These are phyloP conservation scores for Hydrolagus colliei DNA, from an alignment of 2,797 vertebrate genomes.

Conservation along the genomic window DNA sequence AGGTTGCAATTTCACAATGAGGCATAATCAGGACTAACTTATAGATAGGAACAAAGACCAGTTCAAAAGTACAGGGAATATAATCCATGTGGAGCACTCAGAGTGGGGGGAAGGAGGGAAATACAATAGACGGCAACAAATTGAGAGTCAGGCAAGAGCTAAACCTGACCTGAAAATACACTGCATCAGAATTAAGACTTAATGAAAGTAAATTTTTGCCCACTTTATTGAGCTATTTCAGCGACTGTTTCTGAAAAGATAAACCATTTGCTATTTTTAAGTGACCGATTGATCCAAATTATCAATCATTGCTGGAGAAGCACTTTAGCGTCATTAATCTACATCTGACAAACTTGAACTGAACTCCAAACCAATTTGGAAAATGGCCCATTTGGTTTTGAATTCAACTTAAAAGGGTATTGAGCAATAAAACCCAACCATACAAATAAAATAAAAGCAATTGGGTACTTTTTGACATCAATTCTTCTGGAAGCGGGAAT, in stretches of 20 bases:
- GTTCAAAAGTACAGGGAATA: not conserved
- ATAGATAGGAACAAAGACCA: not conserved
- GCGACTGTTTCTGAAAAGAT: not conserved
- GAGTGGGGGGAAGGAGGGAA: not conserved
- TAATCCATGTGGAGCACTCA: not conserved
- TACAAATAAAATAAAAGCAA: not conserved
- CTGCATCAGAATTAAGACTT: not conserved
- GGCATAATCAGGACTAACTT: not conserved
- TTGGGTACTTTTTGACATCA: not conserved
- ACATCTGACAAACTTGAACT: not conserved
- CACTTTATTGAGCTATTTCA: not conserved
- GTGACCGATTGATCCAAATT: not conserved
- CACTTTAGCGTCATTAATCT: not conserved
- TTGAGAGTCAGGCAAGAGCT: too few relatives aligned
- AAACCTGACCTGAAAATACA: too few relatives aligned
- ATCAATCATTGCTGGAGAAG: not conserved
- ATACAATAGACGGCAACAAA: not conserved
- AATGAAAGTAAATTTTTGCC: not conserved
- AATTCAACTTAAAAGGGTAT: not conserved
- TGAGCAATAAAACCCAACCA: not conserved
- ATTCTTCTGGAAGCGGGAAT: not conserved
- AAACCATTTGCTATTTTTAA: not conserved
- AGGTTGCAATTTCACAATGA: not conserved
- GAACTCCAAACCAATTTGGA: not conserved
- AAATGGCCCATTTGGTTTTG: not conserved